Evolutionary conservation across 2,113 vertebrate genomes (phyloP), one percentile per base, ranked within the genome.

Genomic region (Ictalurus punctatus): DNA sequence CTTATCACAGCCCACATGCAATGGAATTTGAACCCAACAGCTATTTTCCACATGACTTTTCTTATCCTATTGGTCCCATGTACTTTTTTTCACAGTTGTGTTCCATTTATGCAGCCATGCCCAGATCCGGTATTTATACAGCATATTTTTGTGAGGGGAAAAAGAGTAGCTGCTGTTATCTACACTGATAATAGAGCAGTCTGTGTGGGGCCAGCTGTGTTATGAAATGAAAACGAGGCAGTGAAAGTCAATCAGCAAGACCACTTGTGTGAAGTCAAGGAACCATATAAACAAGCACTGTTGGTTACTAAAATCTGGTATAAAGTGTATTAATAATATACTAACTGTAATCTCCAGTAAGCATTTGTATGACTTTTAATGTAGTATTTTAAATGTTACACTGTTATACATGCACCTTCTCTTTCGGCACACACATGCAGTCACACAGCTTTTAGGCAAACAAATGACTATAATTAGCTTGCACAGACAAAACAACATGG

Each of bases 111-210:
- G 56, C 88, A 76, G 74, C 87, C 84, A 71, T 88, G 79, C 83
- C 83, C 86, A 89, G 79, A 87, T 87, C 90, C 83, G 79, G 52
- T 91, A 91, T 91, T 84, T 90, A 87, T 85, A 69, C 59, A 85
- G 37, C 61, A 86, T 87, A 89, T 71, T 59, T 90, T 63, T 88
- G 76, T 88, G 83, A 69, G 52, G 65, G 61, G 89, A 83, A 82
- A 63, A 76, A 74, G 67, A 89, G 87, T 65, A 86, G 83, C 90
- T 84, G 86, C 90, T 63, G 78, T 90, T 90, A 92, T 92, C 91
- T 90, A 27, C 63, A 84, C 63, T 90, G 91, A 90, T 90, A 87
- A 89, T 86, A 84, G 30, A 78, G 52, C 73, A 73, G 80, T 48
- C 86, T 44, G 86, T 86, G 63, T 83, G 86, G 84, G 86, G 34